Conservation (phyloP, 2,888 invertebrate genomes). For the Pyrocoelia pectoralis region DNA sequence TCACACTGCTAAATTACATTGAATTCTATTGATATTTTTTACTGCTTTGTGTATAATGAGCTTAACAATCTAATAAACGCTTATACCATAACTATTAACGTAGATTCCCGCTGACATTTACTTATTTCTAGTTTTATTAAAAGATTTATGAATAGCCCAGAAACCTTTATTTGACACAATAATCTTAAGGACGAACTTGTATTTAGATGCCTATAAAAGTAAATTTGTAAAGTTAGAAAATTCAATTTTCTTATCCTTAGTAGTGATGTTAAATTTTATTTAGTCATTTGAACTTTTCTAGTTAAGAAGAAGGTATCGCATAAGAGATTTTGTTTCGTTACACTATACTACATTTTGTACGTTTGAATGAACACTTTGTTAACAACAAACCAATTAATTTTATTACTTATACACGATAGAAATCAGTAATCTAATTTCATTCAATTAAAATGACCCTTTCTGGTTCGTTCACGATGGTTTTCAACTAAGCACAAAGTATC, state of each 20-base stretch:
- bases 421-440: too few species aligned
- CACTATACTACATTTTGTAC: not conserved
- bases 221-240: slow-evolving; percentile 12
- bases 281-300: slow-evolving; percentile 10
- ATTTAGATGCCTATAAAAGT: slow-evolving; percentile 1
- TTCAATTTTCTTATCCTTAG: slow-evolving; percentile 5
- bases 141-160: not conserved
- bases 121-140: not conserved
- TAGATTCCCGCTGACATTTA: not conserved
- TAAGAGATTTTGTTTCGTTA: not conserved
- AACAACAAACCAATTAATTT: too few species aligned
- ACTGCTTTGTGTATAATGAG: slow-evolving; percentile 10
- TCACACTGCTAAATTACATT: slow-evolving; percentile 29
- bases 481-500: too few species aligned
- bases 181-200: not conserved
- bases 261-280: slow-evolving; percentile 4
- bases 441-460: too few species aligned
- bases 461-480: too few species aligned
- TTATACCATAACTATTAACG: not conserved
- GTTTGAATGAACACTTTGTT: too few species aligned
- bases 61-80: slow-evolving; percentile 5
- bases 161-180: not conserved
- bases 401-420: too few species aligned
- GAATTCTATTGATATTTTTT: slow-evolving; percentile 21
- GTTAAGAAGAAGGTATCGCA: slow-evolving; percentile 7